phyloP scores from a whole-genome alignment of 2,113 vertebrate species.

The Rhynchomys soricoides region DNA sequence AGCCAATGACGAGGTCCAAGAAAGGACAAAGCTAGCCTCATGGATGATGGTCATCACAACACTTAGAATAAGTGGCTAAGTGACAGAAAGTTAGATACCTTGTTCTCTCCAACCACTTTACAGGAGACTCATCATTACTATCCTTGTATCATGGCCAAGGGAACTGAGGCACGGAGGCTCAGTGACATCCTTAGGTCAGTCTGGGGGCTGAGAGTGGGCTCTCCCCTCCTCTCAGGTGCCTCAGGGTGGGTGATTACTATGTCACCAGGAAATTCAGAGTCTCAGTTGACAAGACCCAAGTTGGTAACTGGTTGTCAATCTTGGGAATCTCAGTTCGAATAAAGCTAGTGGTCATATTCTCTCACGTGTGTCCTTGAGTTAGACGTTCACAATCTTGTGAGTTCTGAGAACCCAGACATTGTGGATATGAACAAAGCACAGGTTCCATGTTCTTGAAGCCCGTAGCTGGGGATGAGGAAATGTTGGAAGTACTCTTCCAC shows the following conservation, averaged over 20 bases:
- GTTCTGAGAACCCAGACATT: background rate
- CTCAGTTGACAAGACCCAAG: background rate
- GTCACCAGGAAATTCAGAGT: background rate
- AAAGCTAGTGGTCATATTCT: background rate
- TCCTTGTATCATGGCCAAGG: background rate
- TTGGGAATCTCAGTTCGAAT: background rate
- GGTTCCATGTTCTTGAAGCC: background rate
- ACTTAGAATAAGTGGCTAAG: background rate
- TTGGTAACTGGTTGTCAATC: background rate
- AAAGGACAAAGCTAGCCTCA: background rate
- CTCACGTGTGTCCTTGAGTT: background rate
- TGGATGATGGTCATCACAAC: background rate
- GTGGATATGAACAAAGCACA: background rate
- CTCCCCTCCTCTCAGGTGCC: background rate
- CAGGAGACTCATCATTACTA: background rate
- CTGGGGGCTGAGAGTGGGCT: background rate
- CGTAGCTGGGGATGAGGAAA: background rate
- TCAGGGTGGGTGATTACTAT: background rate
- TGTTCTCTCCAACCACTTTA: background rate
- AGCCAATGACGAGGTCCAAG: background rate
- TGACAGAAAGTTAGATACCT: background rate
- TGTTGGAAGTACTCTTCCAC: background rate
- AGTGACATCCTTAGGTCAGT: background rate
- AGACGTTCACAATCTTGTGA: background rate
- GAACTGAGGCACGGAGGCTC: background rate